phyloP scores from a whole-genome alignment of 1,140 invertebrate species.

The Camponotus vicinus region DNA sequence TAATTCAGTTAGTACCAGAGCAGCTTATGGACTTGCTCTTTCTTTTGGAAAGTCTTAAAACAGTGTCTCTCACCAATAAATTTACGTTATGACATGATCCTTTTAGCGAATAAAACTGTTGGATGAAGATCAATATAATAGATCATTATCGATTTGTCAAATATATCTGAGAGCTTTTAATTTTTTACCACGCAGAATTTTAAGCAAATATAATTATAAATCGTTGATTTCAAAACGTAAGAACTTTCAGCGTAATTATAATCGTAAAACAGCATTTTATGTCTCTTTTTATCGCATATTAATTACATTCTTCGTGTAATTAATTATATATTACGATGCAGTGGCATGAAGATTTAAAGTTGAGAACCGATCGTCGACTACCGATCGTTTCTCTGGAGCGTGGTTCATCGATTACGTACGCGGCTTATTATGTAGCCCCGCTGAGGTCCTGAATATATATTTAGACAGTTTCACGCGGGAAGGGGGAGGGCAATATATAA shows the following conservation, averaged over 20 bases:
- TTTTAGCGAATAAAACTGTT: neutral
- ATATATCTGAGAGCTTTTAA: neutral
- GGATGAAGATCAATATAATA: neutral
- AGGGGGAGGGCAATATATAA: slow-evolving; percentile 42
- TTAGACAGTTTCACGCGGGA: slow-evolving; percentile 68
- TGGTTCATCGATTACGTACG: slow-evolving; percentile 72
- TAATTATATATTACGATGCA: slow-evolving; percentile 2
- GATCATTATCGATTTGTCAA: neutral
- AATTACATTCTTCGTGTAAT: slow-evolving; percentile 26
- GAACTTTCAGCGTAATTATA: neutral
- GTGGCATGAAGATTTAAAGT: neutral
- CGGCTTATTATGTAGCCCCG: slow-evolving; percentile 67
- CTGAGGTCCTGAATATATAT: slow-evolving; percentile 68
- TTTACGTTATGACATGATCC: neutral
- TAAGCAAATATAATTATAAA: neutral
- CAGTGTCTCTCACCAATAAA: slow-evolving; percentile 70
- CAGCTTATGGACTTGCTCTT: slow-evolving; percentile 47
- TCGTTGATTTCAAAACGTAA: neutral
- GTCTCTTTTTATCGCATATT: slow-evolving; percentile 19
- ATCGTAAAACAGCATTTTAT: neutral
- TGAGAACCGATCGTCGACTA: slow-evolving; percentile 62
- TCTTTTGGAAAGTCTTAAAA: slow-evolving; percentile 66
- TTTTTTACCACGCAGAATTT: neutral
- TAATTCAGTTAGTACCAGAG: slow-evolving; percentile 75
- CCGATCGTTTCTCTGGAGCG: slow-evolving; percentile 57